phyloP scores from a whole-genome alignment of 2,888 invertebrate species.

The Caenorhabditis imperialis region DNA sequence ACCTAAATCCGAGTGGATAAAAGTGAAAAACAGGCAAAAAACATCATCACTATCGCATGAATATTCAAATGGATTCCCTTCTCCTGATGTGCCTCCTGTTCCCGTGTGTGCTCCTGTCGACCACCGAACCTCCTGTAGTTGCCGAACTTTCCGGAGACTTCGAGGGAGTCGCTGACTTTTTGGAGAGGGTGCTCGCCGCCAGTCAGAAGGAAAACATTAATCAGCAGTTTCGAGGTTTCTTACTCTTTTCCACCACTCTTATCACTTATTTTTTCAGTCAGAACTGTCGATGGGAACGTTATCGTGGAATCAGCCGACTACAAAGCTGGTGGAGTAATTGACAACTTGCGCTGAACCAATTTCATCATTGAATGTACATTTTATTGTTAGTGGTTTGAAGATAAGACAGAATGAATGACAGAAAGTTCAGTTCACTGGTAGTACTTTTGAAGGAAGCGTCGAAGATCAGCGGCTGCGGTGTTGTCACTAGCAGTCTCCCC shows the following conservation, averaged over 20 bases:
- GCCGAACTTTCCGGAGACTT: slow-evolving; percentile 24
- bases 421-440: not conserved
- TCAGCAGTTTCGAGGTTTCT: slow-evolving; percentile 32
- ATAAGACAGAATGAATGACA: slow-evolving; percentile 1
- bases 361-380: slow-evolving; percentile 30
- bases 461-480: slow-evolving; percentile 25
- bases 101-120: not conserved
- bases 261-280: slow-evolving; percentile 21
- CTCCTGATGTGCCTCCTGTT: slow-evolving; percentile 6
- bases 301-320: slow-evolving; percentile 52
- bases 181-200: slow-evolving; percentile 19
- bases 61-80: slow-evolving; percentile 21
- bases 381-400: slow-evolving; percentile 4
- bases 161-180: slow-evolving; percentile 14
- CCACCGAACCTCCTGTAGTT: slow-evolving; percentile 1
- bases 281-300: slow-evolving; percentile 41
- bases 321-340: slow-evolving; percentile 19
- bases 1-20: no score
- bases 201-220: slow-evolving; percentile 46
- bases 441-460: slow-evolving; percentile 27
- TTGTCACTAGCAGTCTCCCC: slow-evolving; percentile 7
- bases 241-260: no score
- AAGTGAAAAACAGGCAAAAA: no score
- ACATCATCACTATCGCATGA: not conserved
- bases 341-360: slow-evolving; percentile 16